Evolutionary conservation across 2,797 vertebrate genomes (phyloP).

Genomic region (Peromyscus eremicus): DNA sequence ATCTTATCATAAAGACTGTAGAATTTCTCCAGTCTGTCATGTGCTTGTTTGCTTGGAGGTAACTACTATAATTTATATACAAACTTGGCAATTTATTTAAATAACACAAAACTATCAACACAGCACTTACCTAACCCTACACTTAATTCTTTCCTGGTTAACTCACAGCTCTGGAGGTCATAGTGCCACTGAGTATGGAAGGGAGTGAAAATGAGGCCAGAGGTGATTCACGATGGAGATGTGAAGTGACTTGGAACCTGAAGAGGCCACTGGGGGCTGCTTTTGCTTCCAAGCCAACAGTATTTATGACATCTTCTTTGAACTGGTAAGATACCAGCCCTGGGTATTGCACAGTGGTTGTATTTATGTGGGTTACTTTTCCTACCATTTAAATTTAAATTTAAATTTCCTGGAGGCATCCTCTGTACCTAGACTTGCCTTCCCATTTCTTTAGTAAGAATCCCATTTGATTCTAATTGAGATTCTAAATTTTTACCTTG

Average conservation of each 20-base stretch:
- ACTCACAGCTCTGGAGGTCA: constrained; percentile 26
- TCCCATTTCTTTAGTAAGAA: not conserved
- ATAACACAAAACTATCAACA: not conserved
- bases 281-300: constrained; percentile 55
- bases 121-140: not conserved
- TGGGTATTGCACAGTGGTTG: not conserved
- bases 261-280: constrained; percentile 67
- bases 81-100: constrained; percentile 55
- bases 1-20: constrained; percentile 38
- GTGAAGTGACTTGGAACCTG: constrained; percentile 56
- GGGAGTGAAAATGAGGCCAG: not conserved
- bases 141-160: constrained; percentile 56
- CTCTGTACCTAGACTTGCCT: not conserved
- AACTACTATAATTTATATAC: constrained; percentile 8
- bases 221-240: not conserved
- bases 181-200: not conserved
- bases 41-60: not conserved
- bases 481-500: constrained; percentile 22
- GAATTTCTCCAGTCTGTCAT: constrained; percentile 13
- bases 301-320: constrained; percentile 67
- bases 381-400: constrained; percentile 30
- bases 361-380: constrained; percentile 54
- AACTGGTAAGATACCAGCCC: constrained; percentile 58
- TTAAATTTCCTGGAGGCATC: constrained; percentile 51
- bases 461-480: not conserved